Evolutionary conservation across 2,888 invertebrate genomes (phyloP).

Genomic region (Lamproptera curius): DNA sequence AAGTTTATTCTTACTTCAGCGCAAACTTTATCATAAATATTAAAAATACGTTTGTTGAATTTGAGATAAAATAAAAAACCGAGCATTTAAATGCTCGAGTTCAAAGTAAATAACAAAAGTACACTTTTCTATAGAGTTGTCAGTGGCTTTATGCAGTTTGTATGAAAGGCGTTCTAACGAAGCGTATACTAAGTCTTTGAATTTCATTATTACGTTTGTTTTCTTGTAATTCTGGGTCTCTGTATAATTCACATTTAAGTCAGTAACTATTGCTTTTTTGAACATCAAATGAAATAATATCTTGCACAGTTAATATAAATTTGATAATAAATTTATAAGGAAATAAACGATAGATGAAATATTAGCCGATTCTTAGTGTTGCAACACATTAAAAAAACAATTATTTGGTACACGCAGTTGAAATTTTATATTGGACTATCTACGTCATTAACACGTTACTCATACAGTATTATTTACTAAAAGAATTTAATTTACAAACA

Average conservation of each 20-base stretch:
- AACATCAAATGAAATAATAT: no score
- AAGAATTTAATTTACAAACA: conserved; percentile 8
- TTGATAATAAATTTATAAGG: no score
- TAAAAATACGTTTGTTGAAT: conserved; percentile 2
- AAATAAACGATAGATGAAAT: no score
- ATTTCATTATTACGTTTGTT: neutral
- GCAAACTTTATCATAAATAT: conserved; percentile 1
- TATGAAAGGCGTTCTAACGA: conserved; percentile 2
- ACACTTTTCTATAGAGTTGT: conserved; percentile 10
- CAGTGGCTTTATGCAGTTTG: conserved; percentile 8
- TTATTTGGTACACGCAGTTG: no score
- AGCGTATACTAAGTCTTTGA: neutral
- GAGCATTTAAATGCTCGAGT: neutral
- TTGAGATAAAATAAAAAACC: neutral
- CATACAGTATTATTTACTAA: neutral
- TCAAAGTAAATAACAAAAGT: neutral
- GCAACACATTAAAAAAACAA: no score
- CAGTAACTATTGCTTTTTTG: no score
- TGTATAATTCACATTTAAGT: no score
- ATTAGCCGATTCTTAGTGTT: no score
- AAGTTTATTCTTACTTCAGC: no score
- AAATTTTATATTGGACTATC: conserved; percentile 11
- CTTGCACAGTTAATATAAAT: no score
- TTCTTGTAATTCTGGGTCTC: neutral
- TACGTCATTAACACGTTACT: conserved; percentile 7